Conservation (phyloP, 1,140 invertebrate genomes). For the Saxidomus purpurata region DNA sequence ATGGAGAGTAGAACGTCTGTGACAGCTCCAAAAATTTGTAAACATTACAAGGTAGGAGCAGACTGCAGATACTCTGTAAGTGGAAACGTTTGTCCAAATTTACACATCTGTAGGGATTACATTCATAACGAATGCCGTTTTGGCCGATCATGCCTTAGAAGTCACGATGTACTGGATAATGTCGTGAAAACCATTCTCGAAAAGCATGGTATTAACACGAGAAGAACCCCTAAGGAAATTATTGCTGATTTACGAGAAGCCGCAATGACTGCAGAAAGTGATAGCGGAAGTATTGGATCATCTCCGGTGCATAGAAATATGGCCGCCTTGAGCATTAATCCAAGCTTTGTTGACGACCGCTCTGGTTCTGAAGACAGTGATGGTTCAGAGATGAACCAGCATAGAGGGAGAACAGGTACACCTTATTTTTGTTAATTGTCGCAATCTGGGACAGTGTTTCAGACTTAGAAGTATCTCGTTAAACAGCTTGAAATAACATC, state of each 20-base stretch:
- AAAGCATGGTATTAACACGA: constrained; percentile 40
- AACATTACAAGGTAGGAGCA: constrained; percentile 43
- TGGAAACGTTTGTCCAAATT: constrained; percentile 12
- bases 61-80: neutral
- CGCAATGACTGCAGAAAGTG: neutral
- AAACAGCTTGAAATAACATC: no score
- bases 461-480: no score
- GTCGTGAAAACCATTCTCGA: constrained; percentile 13
- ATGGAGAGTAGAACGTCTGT: constrained; percentile 2
- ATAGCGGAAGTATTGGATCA: constrained; percentile 12
- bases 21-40: constrained; percentile 34
- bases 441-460: no score
- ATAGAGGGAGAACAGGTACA: neutral
- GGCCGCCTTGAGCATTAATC: neutral
- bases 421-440: neutral
- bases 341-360: no score
- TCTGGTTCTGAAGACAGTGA: neutral
- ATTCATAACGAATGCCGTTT: constrained; percentile 17
- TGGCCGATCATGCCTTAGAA: constrained; percentile 32
- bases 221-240: constrained; percentile 39
- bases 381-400: neutral
- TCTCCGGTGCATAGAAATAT: neutral
- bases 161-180: constrained; percentile 8
- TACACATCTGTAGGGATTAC: constrained; percentile 55
- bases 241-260: constrained; percentile 37